Conservation (phyloP, 2,797 vertebrate species). For the Esox lucius region DNA sequence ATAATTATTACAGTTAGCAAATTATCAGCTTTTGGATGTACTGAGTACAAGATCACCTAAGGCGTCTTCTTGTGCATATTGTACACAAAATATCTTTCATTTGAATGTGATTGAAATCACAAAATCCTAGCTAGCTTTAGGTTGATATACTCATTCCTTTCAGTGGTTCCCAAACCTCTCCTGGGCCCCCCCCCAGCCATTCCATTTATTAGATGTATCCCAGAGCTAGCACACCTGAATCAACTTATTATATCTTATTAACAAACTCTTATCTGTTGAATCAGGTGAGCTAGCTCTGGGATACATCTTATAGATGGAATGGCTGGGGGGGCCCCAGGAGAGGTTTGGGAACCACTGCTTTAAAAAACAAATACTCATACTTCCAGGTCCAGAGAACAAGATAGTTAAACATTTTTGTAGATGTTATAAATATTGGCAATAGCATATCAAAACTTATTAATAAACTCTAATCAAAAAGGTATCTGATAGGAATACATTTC, state of each 20-base stretch:
- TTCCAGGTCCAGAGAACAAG: neutral
- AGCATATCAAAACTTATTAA: neutral
- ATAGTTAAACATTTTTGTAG: neutral
- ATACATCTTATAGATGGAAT: too few species aligned
- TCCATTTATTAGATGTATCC: too few species aligned
- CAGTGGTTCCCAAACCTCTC: too few species aligned
- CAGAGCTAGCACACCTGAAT: too few species aligned
- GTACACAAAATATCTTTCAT: neutral
- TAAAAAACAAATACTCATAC: neutral
- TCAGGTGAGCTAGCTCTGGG: too few species aligned
- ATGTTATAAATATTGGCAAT: neutral
- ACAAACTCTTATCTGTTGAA: too few species aligned
- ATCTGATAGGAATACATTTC: too few species aligned
- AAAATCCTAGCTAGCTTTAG: slow-evolving; percentile 11
- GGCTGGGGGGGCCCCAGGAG: too few species aligned
- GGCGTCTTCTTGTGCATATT: neutral
- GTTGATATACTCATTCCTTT: neutral
- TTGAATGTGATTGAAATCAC: neutral
- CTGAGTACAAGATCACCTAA: neutral
- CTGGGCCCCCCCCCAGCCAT: too few species aligned
- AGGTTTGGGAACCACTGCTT: too few species aligned
- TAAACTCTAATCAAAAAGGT: neutral
- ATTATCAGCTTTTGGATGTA: neutral
- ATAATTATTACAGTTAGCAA: neutral
- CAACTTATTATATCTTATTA: too few species aligned